Base-by-base conservation (phyloP, 1,140 invertebrate species). In the Hetaerina americana region DNA sequence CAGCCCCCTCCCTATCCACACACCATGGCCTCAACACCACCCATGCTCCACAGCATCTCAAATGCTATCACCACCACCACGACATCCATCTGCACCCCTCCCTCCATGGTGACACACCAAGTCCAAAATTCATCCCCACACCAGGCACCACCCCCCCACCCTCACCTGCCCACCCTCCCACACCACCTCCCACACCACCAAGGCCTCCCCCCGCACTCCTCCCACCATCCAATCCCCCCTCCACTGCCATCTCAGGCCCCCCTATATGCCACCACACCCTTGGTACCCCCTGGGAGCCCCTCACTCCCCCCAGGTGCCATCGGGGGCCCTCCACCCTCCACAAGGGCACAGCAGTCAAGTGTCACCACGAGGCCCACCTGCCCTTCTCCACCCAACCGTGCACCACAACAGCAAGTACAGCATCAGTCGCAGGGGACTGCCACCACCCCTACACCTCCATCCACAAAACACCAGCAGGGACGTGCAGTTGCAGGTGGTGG, bases 271-370 rank as follows among this genome's bases (percentile, higher is more conserved):
- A 18, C 26, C 77, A 22, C 71, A 77, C 15, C 78, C 79, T 2
- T 78, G 80, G 69, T 80, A 79, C 31, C 79, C 78, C 5, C 79
- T 81, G 27, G 77, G 77, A 0, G 78, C 78, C 8, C 76, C 79
- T 22, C 80, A 80, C 28, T 26, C 79, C 18, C 77, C 79, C 3
- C 74, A 78, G 27, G 78, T 76, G 29, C 74, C 78, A 71, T 75
- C 79, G 8, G 80, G 75, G 73, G 80, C 78, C 69, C 77, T 79
- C 74, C 78, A 80, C 79, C 81, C 80, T 81, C 80, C 79, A 81
- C 80, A 81, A 74, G 80, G 80, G 67, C 73, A 76, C 72, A 76
- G 75, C 70, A 77, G 76, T 8, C 29, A 71, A 66, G 68, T 70
- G 5, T 70, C 68, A 18, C 28, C 69, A 26, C 74, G 68, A 71